Evolutionary conservation across 2,888 invertebrate genomes (phyloP).

Genomic region (Limnephilus lunatus): DNA sequence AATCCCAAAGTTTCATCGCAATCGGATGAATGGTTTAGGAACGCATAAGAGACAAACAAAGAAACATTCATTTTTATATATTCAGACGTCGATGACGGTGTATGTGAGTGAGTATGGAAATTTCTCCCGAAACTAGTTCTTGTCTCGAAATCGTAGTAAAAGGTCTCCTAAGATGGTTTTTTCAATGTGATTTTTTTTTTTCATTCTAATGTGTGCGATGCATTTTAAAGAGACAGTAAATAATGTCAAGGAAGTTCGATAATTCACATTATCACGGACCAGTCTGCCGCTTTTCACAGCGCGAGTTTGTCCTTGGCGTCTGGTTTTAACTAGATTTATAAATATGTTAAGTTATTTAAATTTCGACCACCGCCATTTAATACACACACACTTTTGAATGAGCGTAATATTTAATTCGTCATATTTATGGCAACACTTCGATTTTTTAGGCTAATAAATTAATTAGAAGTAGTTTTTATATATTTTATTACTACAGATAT

Average conservation of each 20-base stretch:
- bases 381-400: background rate
- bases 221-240: conserved; percentile 36
- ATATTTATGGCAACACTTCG: conserved; percentile 36
- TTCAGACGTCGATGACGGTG: conserved; percentile 19
- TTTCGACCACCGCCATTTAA: conserved; percentile 3
- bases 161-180: background rate
- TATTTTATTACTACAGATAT: conserved; percentile 31
- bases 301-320: conserved; percentile 13
- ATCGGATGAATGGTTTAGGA: no score
- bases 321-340: background rate
- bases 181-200: background rate
- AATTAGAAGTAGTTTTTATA: conserved; percentile 29
- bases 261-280: conserved; percentile 29
- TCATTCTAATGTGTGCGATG: conserved; percentile 20
- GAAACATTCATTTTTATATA: no score
- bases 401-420: background rate
- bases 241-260: conserved; percentile 44
- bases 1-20: no score
- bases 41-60: no score
- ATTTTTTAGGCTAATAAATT: conserved; percentile 38
- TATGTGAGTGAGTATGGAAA: conserved; percentile 22
- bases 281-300: conserved; percentile 9
- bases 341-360: conserved; percentile 34
- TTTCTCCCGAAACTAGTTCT: conserved; percentile 31
- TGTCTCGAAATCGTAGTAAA: conserved; percentile 19